Evolutionary conservation across 2,888 invertebrate species (phyloP).

Genomic region (Apoda limacodes): DNA sequence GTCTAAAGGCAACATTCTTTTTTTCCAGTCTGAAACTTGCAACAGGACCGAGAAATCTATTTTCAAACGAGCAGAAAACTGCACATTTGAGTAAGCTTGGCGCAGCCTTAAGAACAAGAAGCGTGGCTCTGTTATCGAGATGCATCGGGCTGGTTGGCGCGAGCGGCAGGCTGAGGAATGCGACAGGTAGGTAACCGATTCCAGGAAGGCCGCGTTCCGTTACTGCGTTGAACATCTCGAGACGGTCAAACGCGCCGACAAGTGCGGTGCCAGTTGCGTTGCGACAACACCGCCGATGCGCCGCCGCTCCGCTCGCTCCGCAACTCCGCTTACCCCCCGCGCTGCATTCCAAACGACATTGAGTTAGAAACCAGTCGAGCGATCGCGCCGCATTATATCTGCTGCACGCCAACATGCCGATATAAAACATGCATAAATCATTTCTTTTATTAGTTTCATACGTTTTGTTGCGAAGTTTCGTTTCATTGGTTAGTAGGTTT

Average conservation of each 20-base stretch:
- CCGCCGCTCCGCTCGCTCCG: constrained; percentile 30
- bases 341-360: constrained; percentile 64
- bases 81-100: too few relatives aligned
- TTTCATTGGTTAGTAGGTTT: too few relatives aligned
- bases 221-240: constrained; percentile 68
- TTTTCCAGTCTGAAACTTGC: too few relatives aligned
- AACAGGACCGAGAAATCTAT: too few relatives aligned
- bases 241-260: constrained; percentile 66
- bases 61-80: too few relatives aligned
- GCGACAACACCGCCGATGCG: constrained; percentile 61
- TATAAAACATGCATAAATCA: background rate
- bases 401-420: constrained; percentile 23
- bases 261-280: constrained; percentile 57
- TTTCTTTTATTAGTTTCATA: too few relatives aligned
- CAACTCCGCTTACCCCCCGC: constrained; percentile 17
- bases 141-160: constrained; percentile 34
- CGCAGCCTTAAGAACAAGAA: constrained; percentile 21
- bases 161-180: constrained; percentile 40
- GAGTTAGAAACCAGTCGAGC: constrained; percentile 62
- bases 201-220: constrained; percentile 68
- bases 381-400: constrained; percentile 45
- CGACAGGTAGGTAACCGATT: constrained; percentile 70
- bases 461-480: too few relatives aligned
- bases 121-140: too few relatives aligned
- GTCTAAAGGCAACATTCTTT: too few relatives aligned